A percentile compares a stretch with the other conserved stretches of the same genome.
phyloP scores from a whole-genome alignment of 2,113 vertebrate genomes.

The Syrrhaptes paradoxus region DNA sequence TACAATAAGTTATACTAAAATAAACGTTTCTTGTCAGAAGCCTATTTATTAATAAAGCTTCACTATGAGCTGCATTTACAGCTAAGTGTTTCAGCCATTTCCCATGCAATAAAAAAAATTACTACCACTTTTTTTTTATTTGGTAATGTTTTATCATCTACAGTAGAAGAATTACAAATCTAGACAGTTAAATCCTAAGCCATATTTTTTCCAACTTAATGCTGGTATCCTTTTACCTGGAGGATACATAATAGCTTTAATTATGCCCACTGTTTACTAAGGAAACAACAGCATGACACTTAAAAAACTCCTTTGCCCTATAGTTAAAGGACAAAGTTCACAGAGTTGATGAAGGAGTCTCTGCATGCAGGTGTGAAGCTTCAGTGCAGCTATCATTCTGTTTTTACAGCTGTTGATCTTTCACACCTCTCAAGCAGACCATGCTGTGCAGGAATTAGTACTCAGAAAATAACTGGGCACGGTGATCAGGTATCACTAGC shows the following conservation, averaged over 20 bases:
- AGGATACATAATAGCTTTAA: conserved; percentile 44
- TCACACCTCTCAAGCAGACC: not conserved
- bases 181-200: conserved; percentile 22
- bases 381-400: not conserved
- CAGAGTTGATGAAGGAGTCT: not conserved
- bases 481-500: not conserved
- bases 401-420: conserved; percentile 70
- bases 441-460: conserved; percentile 4
- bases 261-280: conserved; percentile 64
- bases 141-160: conserved; percentile 23
- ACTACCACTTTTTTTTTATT: not conserved
- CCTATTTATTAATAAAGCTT: conserved; percentile 52
- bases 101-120: conserved; percentile 50
- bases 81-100: conserved; percentile 39
- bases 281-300: conserved; percentile 44
- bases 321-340: conserved; percentile 43
- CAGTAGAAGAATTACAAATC: conserved; percentile 9
- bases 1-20: conserved; percentile 18
- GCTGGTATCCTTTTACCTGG: not conserved
- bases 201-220: not conserved
- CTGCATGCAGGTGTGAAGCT: conserved; percentile 24
- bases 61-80: conserved; percentile 45
- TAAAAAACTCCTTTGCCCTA: conserved; percentile 11
- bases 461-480: not conserved
- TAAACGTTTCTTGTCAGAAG: conserved; percentile 39